A percentile compares a stretch with the other conserved stretches of the same genome.
phyloP scores from a whole-genome alignment of 2,113 vertebrate species.

The Corvus cornix region DNA sequence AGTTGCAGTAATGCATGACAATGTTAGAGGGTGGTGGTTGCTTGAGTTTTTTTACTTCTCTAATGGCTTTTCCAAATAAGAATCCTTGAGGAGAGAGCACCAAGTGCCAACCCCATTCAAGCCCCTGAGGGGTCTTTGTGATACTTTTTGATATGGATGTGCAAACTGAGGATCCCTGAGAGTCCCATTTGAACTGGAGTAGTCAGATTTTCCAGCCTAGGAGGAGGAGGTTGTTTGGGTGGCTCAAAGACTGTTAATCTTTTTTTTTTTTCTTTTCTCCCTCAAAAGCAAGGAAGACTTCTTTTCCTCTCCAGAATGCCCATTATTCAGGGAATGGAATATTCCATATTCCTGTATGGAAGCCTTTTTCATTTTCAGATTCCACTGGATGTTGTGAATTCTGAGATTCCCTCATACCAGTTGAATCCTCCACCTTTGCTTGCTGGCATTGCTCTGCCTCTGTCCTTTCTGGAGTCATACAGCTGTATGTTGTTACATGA shows the following conservation, averaged over 20 bases:
- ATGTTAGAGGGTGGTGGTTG: neutral
- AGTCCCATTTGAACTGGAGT: neutral
- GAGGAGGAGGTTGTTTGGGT: neutral
- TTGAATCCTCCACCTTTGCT: neutral
- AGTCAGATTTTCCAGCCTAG: neutral
- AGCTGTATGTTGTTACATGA: neutral
- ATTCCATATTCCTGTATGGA: neutral
- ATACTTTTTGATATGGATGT: neutral
- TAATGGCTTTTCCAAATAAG: neutral
- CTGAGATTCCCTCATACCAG: neutral
- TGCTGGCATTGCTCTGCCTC: neutral
- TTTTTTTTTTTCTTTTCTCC: too few relatives aligned
- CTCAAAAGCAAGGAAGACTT: neutral
- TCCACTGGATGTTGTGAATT: neutral
- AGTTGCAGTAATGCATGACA: neutral
- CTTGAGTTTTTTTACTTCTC: neutral
- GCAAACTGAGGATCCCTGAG: neutral
- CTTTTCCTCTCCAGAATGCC: neutral
- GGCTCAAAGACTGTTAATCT: neutral
- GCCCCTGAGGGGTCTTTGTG: neutral
- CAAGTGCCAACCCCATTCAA: neutral
- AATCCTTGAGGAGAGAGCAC: neutral
- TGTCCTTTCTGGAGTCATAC: neutral
- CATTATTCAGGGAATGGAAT: neutral
- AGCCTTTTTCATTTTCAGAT: neutral